Percentiles rank a stretch among this genome's conserved stretches.
phyloP scores from a whole-genome alignment of 2,888 invertebrate species.

The Mechanitis mazaeus region DNA sequence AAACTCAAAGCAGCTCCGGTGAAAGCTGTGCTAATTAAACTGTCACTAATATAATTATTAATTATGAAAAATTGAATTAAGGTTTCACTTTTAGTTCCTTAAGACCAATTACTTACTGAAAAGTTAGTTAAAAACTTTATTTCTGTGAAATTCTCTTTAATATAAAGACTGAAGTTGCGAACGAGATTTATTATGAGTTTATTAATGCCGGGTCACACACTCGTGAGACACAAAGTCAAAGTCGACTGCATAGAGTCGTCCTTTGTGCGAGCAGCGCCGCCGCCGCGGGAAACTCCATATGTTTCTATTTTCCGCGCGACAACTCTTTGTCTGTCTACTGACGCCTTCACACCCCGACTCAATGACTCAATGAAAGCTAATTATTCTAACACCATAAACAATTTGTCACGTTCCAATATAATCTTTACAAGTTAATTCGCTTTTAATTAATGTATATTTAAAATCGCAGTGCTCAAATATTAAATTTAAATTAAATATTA shows the following conservation, averaged over 20 bases:
- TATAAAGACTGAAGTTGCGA: constrained; percentile 9
- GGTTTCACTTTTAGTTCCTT: constrained; percentile 21
- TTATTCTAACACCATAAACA: background rate
- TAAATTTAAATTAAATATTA: constrained; percentile 26
- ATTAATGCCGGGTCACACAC: constrained; percentile 68
- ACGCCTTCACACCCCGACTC: constrained; percentile 43
- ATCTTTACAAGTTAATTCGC: background rate
- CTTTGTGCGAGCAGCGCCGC: constrained; percentile 53
- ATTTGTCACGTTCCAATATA: background rate
- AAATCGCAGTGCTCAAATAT: no score
- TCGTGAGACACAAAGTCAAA: constrained; percentile 57
- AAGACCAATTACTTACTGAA: constrained; percentile 11
- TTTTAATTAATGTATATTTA: constrained; percentile 9
- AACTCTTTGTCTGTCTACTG: constrained; percentile 65
- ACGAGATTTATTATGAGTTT: constrained; percentile 58
- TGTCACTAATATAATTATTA: constrained; percentile 75
- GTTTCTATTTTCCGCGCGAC: constrained; percentile 50
- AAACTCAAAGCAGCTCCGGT: constrained; percentile 71
- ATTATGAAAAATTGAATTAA: constrained; percentile 72
- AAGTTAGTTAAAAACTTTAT: background rate
- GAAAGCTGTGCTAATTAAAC: constrained; percentile 75
- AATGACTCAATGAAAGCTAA: constrained; percentile 13
- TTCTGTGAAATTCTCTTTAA: background rate
- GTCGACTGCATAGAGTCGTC: constrained; percentile 67
- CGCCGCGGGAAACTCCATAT: constrained; percentile 38